These are phyloP conservation scores for Zalophus californianus DNA, from an alignment of 2,797 vertebrate species.

Conservation along the genomic window DNA sequence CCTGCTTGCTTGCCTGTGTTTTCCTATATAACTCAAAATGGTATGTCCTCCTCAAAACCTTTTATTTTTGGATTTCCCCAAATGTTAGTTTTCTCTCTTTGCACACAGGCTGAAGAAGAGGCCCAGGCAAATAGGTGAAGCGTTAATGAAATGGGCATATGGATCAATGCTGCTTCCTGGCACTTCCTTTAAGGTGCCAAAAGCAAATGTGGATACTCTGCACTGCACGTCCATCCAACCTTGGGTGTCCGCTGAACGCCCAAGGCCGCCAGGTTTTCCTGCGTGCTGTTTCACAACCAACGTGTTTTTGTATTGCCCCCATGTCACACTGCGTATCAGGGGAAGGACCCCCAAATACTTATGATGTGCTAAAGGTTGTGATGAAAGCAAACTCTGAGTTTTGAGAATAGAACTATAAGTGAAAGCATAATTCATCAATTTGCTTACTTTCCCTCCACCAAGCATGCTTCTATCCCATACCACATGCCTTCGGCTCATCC, in stretches of 20 bases:
- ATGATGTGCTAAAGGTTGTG: neutral
- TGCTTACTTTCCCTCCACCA: neutral
- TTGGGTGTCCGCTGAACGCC: neutral
- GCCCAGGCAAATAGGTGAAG: neutral
- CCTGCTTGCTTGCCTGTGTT: neutral
- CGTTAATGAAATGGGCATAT: neutral
- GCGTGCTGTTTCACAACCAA: neutral
- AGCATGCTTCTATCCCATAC: neutral
- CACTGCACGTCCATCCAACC: neutral
- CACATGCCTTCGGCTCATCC: neutral
- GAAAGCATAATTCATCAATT: neutral
- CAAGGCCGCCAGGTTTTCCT: neutral
- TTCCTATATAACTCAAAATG: slow-evolving; percentile 23
- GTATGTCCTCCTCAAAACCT: slow-evolving; percentile 36
- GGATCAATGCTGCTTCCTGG: neutral
- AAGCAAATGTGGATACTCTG: neutral
- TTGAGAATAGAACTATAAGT: neutral
- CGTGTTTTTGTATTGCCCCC: neutral
- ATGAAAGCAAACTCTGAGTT: neutral
- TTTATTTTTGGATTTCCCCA: slow-evolving; percentile 40
- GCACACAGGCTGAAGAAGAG: neutral
- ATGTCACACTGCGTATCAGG: neutral
- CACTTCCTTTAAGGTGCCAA: neutral
- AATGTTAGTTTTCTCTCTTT: neutral
- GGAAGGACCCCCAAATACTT: neutral